Base-by-base conservation (phyloP, 2,113 vertebrate genomes). In the Thalassoma bifasciatum region DNA sequence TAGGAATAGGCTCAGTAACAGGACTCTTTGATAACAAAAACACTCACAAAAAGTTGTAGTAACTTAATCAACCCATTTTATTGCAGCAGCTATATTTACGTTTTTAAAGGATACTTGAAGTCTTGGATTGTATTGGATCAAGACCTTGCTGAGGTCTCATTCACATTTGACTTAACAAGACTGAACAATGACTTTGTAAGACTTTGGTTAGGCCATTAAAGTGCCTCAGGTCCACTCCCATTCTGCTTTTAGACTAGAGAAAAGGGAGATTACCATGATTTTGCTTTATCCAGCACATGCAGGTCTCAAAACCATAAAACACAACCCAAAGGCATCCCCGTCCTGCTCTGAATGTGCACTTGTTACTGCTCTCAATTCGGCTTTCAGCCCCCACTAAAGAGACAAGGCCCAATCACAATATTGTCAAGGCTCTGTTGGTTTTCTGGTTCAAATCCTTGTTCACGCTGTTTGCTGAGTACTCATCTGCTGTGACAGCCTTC, bases 361-460 rank as follows among this genome's bases (percentile, higher is more conserved):
- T 94, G 94, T 93, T 94, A 91, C 90, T 88, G 90, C 93, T 92
- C 93, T 94, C 93, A 94, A 92, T 94, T 94, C 89, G 90, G 92
- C 91, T 93, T 89, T 95, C 93, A 96, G 93, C 79, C 89, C 92
- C 91, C 92, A 93, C 90, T 93, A 94, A 94, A 87, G 86, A 95
- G 93, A 95, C 85, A 94, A 94, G 92, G 87, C 93, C 94, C 95
- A 93, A 94, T 95, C 94, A 94, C 95, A 95, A 94, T 91, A 94
- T 96, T 95, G 95, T 96, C 94, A 95, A 94, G 94, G 94, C 94
- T 94, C 94, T 95, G 95, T 95, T 96, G 94, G 91, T 96, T 97
- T 96, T 96, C 95, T 96, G 96, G 96, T 97, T 98, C 95, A 98
- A 96, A 96, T 97, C 96, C 96, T 96, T 96, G 95, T 97, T 99